A percentile compares a stretch with the other conserved stretches of the same genome.
Evolutionary conservation across 2,888 invertebrate species (phyloP).

Genomic region (Drosophila picticornis): DNA sequence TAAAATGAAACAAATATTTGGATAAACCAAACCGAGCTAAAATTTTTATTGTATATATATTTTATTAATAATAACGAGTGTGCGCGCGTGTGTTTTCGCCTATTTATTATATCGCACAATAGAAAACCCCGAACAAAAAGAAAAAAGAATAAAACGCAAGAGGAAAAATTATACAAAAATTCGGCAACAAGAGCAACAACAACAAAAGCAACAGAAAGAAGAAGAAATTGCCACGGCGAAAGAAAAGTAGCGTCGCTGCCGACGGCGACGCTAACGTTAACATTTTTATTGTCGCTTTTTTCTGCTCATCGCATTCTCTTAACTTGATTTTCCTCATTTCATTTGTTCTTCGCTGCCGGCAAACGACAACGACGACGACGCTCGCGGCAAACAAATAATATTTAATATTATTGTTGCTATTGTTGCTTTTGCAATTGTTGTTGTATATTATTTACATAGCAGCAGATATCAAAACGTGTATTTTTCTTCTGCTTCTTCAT

Average conservation of each 20-base stretch:
- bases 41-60: constrained; percentile 47
- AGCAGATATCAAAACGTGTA: constrained; percentile 34
- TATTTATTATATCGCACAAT: constrained; percentile 71
- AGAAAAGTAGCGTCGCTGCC: constrained; percentile 54
- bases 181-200: constrained; percentile 63
- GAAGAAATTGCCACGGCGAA: constrained; percentile 63
- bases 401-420: constrained; percentile 33
- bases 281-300: constrained; percentile 45
- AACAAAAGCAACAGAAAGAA: constrained; percentile 45
- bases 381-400: constrained; percentile 9
- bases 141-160: constrained; percentile 44
- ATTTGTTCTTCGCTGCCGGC: constrained; percentile 63
- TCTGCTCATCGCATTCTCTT: constrained; percentile 23
- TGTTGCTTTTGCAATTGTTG: constrained; percentile 25
- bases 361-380: constrained; percentile 58
- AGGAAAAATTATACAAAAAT: constrained; percentile 57
- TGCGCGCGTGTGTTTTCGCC: constrained; percentile 79
- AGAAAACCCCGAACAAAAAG: constrained; percentile 56
- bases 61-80: constrained; percentile 40
- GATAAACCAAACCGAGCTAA: constrained; percentile 60
- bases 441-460: constrained; percentile 13
- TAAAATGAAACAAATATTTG: constrained; percentile 54
- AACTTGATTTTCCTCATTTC: constrained; percentile 36
- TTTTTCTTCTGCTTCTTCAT: constrained; percentile 42
- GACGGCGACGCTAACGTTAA: constrained; percentile 28